Evolutionary conservation across 2,113 vertebrate genomes (phyloP).

Genomic region (Mirza zaza): DNA sequence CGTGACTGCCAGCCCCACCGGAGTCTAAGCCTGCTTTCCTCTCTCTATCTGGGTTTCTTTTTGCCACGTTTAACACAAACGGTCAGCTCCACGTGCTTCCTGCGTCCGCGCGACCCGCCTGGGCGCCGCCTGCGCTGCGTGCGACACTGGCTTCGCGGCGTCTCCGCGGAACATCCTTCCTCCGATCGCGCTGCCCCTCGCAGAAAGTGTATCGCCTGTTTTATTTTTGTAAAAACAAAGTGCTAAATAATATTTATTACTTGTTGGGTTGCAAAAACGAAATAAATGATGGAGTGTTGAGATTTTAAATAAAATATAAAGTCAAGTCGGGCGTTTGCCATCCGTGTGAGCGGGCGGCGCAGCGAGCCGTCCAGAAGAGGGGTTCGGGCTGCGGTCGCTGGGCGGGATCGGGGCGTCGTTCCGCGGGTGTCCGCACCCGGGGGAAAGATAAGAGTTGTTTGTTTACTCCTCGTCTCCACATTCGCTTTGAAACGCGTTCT

Average conservation of each 20-base stretch:
- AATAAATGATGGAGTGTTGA: slow-evolving; percentile 86
- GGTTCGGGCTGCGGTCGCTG: background rate
- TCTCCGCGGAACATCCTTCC: slow-evolving; percentile 69
- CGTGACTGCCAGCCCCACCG: slow-evolving; percentile 70
- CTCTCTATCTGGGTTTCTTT: slow-evolving; percentile 25
- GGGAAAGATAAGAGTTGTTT: background rate
- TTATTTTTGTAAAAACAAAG: slow-evolving; percentile 96
- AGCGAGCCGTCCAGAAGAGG: background rate
- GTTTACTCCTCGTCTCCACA: too few relatives aligned
- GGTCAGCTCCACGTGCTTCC: slow-evolving; percentile 67
- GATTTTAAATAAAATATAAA: slow-evolving; percentile 90
- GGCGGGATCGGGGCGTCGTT: background rate
- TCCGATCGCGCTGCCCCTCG: slow-evolving; percentile 82
- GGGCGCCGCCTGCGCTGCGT: slow-evolving; percentile 60
- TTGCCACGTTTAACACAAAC: slow-evolving; percentile 76
- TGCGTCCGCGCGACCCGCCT: slow-evolving; percentile 27
- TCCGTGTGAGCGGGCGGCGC: background rate
- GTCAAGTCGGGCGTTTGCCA: slow-evolving; percentile 8
- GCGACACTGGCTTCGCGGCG: slow-evolving; percentile 60
- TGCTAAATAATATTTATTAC: slow-evolving; percentile 98
- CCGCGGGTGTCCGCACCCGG: background rate
- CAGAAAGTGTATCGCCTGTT: slow-evolving; percentile 90
- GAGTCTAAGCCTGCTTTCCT: slow-evolving; percentile 41
- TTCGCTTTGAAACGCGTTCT: background rate
- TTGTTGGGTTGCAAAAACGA: slow-evolving; percentile 87